phyloP scores from a whole-genome alignment of 1,140 invertebrate species.

The Drosophila truncata region DNA sequence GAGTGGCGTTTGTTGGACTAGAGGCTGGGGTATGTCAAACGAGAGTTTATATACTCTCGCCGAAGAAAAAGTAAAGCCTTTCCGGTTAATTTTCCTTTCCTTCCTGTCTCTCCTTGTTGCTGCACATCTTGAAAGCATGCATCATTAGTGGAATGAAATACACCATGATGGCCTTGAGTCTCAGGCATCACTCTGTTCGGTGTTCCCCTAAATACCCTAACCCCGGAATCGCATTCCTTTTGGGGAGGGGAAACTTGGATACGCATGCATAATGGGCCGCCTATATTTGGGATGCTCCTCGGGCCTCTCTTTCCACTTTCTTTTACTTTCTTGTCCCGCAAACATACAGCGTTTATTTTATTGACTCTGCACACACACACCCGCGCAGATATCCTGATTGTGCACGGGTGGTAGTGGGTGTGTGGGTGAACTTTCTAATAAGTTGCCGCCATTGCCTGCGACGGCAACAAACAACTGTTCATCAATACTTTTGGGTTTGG shows the following conservation, averaged over 20 bases:
- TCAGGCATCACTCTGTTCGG: not conserved
- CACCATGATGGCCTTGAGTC: not conserved
- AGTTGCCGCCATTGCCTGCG: slow-evolving; percentile 69
- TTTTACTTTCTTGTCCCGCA: slow-evolving; percentile 44
- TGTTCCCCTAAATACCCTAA: slow-evolving; percentile 15
- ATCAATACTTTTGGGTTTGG: slow-evolving; percentile 77
- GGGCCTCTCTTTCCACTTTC: not conserved
- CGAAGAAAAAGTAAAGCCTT: not conserved
- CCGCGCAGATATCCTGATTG: slow-evolving; percentile 37
- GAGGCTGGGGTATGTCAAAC: slow-evolving; percentile 7
- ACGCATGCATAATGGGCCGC: slow-evolving; percentile 73
- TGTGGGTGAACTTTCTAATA: slow-evolving; percentile 74
- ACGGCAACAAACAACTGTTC: slow-evolving; percentile 79
- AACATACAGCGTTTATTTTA: slow-evolving; percentile 80
- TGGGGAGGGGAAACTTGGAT: slow-evolving; percentile 50
- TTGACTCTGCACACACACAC: slow-evolving; percentile 67
- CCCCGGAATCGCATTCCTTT: slow-evolving; percentile 17
- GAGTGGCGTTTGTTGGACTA: slow-evolving; percentile 51
- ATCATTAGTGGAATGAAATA: not conserved
- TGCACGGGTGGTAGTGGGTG: slow-evolving; percentile 19
- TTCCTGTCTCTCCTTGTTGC: not conserved
- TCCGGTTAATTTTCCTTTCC: not conserved
- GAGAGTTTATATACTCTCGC: slow-evolving; percentile 44
- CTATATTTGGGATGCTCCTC: slow-evolving; percentile 61
- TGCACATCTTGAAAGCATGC: not conserved